Conservation (phyloP, 2,113 vertebrate genomes). For the Xyrauchen texanus region DNA sequence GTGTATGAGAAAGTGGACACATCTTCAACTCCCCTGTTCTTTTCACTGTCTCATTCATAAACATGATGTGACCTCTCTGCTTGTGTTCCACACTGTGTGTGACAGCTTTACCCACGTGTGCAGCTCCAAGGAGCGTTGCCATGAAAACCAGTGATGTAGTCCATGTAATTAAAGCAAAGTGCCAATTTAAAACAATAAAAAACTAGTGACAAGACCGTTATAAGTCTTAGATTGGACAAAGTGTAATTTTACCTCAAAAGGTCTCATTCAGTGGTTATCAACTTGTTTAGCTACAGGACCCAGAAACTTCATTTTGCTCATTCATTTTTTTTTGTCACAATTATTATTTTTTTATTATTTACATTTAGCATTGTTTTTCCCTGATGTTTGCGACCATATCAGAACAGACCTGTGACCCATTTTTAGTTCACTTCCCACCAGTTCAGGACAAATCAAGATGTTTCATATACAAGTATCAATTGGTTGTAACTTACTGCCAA, state of each 20-base stretch:
- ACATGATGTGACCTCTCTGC: conserved; percentile 31
- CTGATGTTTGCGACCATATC: too few species aligned
- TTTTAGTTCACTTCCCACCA: too few species aligned
- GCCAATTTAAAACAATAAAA: neutral
- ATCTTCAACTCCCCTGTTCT: neutral
- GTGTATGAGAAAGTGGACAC: conserved; percentile 19
- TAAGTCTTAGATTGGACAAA: neutral
- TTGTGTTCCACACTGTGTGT: conserved; percentile 15
- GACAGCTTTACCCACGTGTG: conserved; percentile 31
- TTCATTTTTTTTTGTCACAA: too few species aligned
- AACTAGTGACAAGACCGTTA: neutral
- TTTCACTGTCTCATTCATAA: conserved; percentile 43
- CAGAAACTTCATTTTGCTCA: too few species aligned
- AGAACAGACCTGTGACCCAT: too few species aligned
- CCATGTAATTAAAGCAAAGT: conserved; percentile 1
- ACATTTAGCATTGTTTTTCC: too few species aligned
- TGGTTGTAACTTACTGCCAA: too few species aligned
- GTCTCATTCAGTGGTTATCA: too few species aligned
- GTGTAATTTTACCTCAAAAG: neutral
- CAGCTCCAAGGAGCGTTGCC: conserved; percentile 37
- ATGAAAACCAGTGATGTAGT: conserved; percentile 30
- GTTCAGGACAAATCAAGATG: too few species aligned
- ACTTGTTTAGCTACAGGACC: too few species aligned
- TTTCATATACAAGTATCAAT: too few species aligned
- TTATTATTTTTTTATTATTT: too few species aligned